Evolutionary conservation across 2,888 invertebrate species (phyloP), one percentile per base, ranked within the genome.

Genomic region (Sialis fuliginosa): DNA sequence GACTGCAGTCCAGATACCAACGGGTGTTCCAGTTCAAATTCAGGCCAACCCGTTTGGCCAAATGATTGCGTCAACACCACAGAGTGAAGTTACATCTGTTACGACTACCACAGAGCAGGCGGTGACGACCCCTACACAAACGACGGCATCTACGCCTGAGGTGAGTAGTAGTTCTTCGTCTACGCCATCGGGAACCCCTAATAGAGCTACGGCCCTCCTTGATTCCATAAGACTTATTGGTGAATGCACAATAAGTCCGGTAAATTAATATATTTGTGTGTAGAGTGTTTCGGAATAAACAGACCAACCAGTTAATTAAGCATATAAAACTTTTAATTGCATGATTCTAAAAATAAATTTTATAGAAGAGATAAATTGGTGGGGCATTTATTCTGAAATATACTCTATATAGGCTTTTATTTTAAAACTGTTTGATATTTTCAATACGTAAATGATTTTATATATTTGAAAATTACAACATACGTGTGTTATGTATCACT

Each of bases 211-310:
- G 30, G 31, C 10, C 9, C 22, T 40, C 12, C 9, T 46, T 10
- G 40, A 46, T 32, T 40, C 39, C 30, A 37, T 47, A 34, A 22
- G 42, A 35, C 12, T 34, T 30, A 42, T 47, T 35, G 47, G 47
- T 42, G 47, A 47, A 42, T 47, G 47, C 10, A 47, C 47, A 4
- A 47, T 47, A 32, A 37, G 47, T 33, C 47, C 47, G 4, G 12
- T 47, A n/a, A 42, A 39, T 33, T 47, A 42, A 37, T 37, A 37
- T 37, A 22, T 22, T 22, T 22, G 22, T 22, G 22, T 22, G 22
- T 22, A 4, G 22, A 22, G 22, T 22, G 22, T 22, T 22, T 22
- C 22, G 22, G 22, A 22, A 22, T 22, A 22, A 22, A 22, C 22
- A 22, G 22, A 22, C 22, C 22, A 22, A 4, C 22, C 22, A 22